Conservation (phyloP, 1,140 invertebrate genomes). For the Microvelia longipes region DNA sequence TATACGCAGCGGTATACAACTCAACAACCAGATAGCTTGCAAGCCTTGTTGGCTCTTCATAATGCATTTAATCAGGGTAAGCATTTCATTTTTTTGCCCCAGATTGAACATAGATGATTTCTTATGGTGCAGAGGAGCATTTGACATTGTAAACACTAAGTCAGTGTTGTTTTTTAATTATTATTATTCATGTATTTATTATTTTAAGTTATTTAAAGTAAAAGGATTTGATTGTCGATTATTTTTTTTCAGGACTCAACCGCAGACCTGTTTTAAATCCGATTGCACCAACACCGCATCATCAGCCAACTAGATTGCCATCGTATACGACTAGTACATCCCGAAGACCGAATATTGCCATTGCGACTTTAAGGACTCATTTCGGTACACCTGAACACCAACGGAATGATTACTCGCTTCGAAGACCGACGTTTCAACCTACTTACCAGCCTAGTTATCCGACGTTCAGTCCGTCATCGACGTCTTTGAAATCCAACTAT, state of each 20-base stretch:
- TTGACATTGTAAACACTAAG: too few species aligned
- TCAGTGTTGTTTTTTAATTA: too few species aligned
- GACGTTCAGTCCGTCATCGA: too few species aligned
- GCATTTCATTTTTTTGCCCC: too few species aligned
- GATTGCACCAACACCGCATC: not conserved
- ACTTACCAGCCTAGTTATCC: too few species aligned
- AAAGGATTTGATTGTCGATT: too few species aligned
- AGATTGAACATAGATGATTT: too few species aligned
- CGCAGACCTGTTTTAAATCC: not conserved
- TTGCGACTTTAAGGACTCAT: not conserved
- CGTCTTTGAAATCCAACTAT: slow-evolving; percentile 9
- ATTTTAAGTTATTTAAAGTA: too few species aligned
- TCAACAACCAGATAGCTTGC: slow-evolving; percentile 18
- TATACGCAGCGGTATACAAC: slow-evolving; percentile 15
- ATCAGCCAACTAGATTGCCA: not conserved
- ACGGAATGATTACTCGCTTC: not conserved
- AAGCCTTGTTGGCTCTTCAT: slow-evolving; percentile 23
- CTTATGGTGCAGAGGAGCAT: too few species aligned
- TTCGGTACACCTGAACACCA: not conserved
- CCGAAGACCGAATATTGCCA: not conserved
- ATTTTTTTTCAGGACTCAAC: not conserved
- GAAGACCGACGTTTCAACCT: not conserved
- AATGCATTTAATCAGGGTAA: slow-evolving; percentile 21
- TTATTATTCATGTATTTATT: too few species aligned
- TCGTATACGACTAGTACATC: not conserved